These are phyloP conservation scores for Melolontha melolontha DNA, from an alignment of 2,888 invertebrate species.

Conservation along the genomic window DNA sequence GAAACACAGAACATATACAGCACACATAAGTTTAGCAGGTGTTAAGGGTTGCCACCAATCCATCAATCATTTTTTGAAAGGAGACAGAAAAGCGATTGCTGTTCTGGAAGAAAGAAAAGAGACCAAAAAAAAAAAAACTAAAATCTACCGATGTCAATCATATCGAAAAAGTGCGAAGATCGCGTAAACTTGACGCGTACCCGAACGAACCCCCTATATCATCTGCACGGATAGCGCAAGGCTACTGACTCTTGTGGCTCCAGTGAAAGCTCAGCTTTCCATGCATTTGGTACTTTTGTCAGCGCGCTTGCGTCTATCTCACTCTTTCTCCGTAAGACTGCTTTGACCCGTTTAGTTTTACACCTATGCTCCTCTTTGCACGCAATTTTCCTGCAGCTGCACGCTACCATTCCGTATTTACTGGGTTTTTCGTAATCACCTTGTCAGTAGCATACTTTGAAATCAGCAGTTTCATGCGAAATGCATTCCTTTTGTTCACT, in stretches of 20 bases:
- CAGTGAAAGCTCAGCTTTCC: slow-evolving; percentile 56
- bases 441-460: slow-evolving; percentile 32
- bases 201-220: slow-evolving; percentile 30
- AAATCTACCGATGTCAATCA: slow-evolving; percentile 45
- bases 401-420: slow-evolving; percentile 21
- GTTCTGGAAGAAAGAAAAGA: slow-evolving; percentile 9
- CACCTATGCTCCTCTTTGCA: slow-evolving; percentile 57
- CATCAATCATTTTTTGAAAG: slow-evolving; percentile 42
- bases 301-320: slow-evolving; percentile 48
- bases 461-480: slow-evolving; percentile 23
- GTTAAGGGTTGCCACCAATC: slow-evolving; percentile 28
- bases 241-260: slow-evolving; percentile 58
- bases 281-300: slow-evolving; percentile 53
- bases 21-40: slow-evolving; percentile 36
- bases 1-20: slow-evolving; percentile 37
- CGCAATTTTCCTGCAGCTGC: slow-evolving; percentile 42
- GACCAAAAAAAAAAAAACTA: slow-evolving; percentile 41
- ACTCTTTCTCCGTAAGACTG: slow-evolving; percentile 56
- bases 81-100: slow-evolving; percentile 21
- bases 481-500: slow-evolving; percentile 27
- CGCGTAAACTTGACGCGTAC: slow-evolving; percentile 35
- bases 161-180: slow-evolving; percentile 32
- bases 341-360: slow-evolving; percentile 60
- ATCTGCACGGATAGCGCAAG: slow-evolving; percentile 53
- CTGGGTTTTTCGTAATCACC: slow-evolving; percentile 45